phyloP scores from a whole-genome alignment of 2,888 invertebrate species.

The Pammene aurita region DNA sequence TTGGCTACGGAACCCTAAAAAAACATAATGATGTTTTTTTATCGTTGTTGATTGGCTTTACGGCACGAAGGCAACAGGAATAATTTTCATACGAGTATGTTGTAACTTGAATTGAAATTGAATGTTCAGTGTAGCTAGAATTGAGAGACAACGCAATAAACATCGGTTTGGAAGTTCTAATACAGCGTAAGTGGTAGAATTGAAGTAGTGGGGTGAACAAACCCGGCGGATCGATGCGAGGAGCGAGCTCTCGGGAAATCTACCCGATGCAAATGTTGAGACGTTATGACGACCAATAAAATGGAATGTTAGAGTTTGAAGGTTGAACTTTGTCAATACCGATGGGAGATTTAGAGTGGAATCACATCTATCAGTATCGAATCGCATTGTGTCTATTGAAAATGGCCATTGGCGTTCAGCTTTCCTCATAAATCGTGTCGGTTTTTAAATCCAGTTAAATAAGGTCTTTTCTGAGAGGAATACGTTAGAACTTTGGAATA shows the following conservation, averaged over 20 bases:
- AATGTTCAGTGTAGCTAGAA: not conserved
- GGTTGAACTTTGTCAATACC: constrained; percentile 7
- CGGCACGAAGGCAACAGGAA: too few relatives aligned
- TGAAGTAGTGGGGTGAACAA: constrained; percentile 51
- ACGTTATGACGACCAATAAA: constrained; percentile 18
- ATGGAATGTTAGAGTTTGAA: constrained; percentile 14
- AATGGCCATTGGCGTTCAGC: too few relatives aligned
- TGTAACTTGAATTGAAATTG: not conserved
- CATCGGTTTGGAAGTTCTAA: constrained; percentile 22
- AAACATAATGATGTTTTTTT: too few relatives aligned
- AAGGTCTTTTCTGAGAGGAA: too few relatives aligned
- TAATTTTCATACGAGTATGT: too few relatives aligned
- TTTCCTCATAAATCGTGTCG: too few relatives aligned
- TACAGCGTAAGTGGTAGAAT: constrained; percentile 28
- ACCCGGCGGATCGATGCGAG: constrained; percentile 54
- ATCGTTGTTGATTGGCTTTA: too few relatives aligned
- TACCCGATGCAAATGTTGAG: constrained; percentile 30
- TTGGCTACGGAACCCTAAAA: too few relatives aligned
- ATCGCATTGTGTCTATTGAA: too few relatives aligned
- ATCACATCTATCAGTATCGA: too few relatives aligned
- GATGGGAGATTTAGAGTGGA: not conserved
- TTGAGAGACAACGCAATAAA: constrained; percentile 21
- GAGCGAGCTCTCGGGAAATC: constrained; percentile 36
- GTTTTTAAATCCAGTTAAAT: too few relatives aligned
- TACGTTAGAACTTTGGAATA: too few relatives aligned